Percentiles rank a stretch among this genome's conserved stretches.
These are phyloP conservation scores for Butastur rufipennis DNA, from an alignment of 2,113 vertebrate species.

Conservation along the genomic window DNA sequence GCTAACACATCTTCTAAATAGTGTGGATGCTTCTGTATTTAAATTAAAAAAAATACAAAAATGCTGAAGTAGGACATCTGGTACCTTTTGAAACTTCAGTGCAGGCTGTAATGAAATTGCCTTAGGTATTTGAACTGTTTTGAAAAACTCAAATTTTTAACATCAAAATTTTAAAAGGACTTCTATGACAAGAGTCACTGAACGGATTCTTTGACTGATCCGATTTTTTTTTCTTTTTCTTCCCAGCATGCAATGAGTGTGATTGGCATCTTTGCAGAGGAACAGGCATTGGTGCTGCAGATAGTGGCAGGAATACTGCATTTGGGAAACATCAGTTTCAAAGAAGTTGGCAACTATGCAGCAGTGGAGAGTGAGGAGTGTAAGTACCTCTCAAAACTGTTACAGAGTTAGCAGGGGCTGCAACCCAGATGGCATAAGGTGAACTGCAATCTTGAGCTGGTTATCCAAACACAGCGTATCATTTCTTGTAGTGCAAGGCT, in stretches of 20 bases:
- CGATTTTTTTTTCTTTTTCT: background rate
- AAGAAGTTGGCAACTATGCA: conserved; percentile 93
- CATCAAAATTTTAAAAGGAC: background rate
- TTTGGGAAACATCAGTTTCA: conserved; percentile 95
- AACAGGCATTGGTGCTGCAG: conserved; percentile 89
- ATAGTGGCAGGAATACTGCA: conserved; percentile 94
- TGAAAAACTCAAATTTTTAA: background rate
- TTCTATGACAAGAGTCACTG: background rate
- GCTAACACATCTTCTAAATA: background rate
- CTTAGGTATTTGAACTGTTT: background rate
- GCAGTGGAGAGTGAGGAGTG: conserved; percentile 96
- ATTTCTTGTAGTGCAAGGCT: background rate
- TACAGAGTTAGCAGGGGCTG: background rate
- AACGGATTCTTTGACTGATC: background rate
- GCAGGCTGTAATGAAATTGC: background rate
- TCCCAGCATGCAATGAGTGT: conserved; percentile 93
- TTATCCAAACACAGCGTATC: background rate
- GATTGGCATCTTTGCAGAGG: conserved; percentile 88
- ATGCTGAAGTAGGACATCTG: background rate
- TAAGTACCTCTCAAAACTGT: conserved; percentile 69
- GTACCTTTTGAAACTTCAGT: background rate
- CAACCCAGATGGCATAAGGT: background rate
- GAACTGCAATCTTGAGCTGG: background rate
- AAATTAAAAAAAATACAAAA: background rate
- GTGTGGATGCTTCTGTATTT: background rate